Conservation (phyloP, 1,140 invertebrate genomes). For the Frieseomelitta varia region DNA sequence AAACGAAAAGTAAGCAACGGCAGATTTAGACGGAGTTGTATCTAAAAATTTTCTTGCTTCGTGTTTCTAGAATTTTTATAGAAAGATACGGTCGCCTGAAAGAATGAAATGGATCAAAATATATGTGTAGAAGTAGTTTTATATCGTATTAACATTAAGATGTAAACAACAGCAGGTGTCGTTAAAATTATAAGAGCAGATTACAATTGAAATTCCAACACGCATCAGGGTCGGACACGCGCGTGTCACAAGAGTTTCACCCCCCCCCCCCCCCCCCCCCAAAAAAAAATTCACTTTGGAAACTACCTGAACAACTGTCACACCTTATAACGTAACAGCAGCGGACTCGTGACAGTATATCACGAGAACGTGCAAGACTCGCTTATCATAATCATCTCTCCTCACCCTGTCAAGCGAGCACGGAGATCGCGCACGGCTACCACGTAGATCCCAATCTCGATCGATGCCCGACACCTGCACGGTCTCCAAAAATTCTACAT, state of each 20-base stretch:
- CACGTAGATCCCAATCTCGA: slow-evolving; percentile 20
- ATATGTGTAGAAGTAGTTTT: too few relatives aligned
- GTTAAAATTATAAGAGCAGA: too few relatives aligned
- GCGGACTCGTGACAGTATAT: neutral
- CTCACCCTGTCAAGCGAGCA: neutral
- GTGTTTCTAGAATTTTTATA: too few relatives aligned
- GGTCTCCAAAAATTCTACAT: neutral
- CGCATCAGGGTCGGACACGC: neutral
- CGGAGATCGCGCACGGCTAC: neutral
- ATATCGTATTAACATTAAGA: too few relatives aligned
- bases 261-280: too few relatives aligned
- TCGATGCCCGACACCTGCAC: slow-evolving; percentile 22
- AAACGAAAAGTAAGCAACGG: too few relatives aligned
- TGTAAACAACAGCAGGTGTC: too few relatives aligned
- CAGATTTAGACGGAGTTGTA: too few relatives aligned
- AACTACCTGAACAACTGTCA: slow-evolving; percentile 8
- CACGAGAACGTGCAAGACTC: neutral
- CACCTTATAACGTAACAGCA: neutral
- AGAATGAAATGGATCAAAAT: too few relatives aligned
- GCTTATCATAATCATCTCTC: slow-evolving; percentile 20
- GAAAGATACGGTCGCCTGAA: too few relatives aligned
- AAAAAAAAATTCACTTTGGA: neutral
- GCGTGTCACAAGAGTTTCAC: too few relatives aligned
- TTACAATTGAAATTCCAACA: neutral
- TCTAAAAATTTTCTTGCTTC: too few relatives aligned